phyloP scores from a whole-genome alignment of 2,888 invertebrate species.

The Germaria angustata region DNA sequence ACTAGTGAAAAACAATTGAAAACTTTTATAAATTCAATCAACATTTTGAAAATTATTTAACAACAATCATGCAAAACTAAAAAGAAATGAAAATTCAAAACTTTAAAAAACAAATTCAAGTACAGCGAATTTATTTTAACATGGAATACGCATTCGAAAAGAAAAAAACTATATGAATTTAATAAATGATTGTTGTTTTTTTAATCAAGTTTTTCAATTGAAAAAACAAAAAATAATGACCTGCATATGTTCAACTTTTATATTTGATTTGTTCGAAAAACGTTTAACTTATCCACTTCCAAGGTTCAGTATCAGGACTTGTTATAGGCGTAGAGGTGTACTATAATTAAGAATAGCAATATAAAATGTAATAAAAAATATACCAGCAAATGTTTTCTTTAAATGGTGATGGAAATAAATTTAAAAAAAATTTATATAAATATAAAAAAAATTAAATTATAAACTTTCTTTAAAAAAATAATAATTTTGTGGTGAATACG shows the following conservation, averaged over 20 bases:
- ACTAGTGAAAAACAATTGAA: background rate
- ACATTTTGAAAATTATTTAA: constrained; percentile 32
- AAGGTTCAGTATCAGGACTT: constrained; percentile 93
- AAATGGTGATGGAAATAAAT: background rate
- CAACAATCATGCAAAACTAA: constrained; percentile 62
- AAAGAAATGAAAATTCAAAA: constrained; percentile 12
- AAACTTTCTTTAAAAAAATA: background rate
- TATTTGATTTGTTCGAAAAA: constrained; percentile 72
- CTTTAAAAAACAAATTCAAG: background rate
- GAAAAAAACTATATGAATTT: constrained; percentile 28
- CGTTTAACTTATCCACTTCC: constrained; percentile 88
- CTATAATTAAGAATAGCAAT: constrained; percentile 81
- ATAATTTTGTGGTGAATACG: constrained; percentile 1
- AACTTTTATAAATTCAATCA: background rate
- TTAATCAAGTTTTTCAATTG: constrained; percentile 39
- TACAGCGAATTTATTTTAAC: constrained; percentile 41
- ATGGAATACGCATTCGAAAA: constrained; percentile 61
- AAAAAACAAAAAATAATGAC: constrained; percentile 63
- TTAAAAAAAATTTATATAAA: too few species aligned
- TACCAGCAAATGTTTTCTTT: constrained; percentile 22
- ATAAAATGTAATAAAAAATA: constrained; percentile 57
- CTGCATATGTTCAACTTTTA: constrained; percentile 51
- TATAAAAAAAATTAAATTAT: too few species aligned
- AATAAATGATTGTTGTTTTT: constrained; percentile 65
- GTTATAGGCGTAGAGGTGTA: constrained; percentile 90